Conservation (phyloP, 2,888 invertebrate species). For the Flexamia atlantica region DNA sequence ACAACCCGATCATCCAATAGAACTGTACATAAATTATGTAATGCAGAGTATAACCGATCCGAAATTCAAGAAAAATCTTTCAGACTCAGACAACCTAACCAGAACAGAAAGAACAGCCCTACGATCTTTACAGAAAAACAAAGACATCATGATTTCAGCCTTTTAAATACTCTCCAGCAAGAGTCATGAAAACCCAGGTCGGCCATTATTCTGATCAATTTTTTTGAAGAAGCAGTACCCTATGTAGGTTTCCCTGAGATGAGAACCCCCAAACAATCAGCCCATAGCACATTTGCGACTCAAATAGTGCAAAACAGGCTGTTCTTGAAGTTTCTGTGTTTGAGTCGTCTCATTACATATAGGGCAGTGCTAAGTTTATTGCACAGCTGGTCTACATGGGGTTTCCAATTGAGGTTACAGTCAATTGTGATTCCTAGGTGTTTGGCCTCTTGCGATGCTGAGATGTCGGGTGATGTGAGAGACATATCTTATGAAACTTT, state of each 20-base stretch:
- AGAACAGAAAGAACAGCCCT: too few relatives aligned
- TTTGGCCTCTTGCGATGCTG: constrained; percentile 5
- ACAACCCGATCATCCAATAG: too few relatives aligned
- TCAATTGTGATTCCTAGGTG: constrained; percentile 9
- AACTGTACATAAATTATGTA: too few relatives aligned
- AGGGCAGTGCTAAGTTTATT: constrained; percentile 22
- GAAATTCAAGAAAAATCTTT: too few relatives aligned
- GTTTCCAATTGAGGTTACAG: constrained; percentile 25
- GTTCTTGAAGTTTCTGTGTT: constrained; percentile 16
- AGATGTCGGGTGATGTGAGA: background rate
- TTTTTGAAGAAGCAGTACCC: constrained; percentile 3
- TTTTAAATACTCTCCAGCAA: constrained; percentile 5
- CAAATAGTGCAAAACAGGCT: background rate
- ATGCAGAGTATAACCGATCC: too few relatives aligned
- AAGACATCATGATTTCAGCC: too few relatives aligned
- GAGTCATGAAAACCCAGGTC: background rate
- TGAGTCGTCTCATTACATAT: background rate
- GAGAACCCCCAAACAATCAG: background rate
- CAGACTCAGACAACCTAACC: too few relatives aligned
- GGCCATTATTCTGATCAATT: background rate
- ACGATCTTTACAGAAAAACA: too few relatives aligned
- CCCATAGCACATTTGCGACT: constrained; percentile 20
- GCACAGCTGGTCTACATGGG: constrained; percentile 14
- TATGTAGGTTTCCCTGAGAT: constrained; percentile 21
- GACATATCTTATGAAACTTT: too few relatives aligned